Evolutionary conservation across 2,888 invertebrate genomes (phyloP).

Genomic region (Cosmia pyralina): DNA sequence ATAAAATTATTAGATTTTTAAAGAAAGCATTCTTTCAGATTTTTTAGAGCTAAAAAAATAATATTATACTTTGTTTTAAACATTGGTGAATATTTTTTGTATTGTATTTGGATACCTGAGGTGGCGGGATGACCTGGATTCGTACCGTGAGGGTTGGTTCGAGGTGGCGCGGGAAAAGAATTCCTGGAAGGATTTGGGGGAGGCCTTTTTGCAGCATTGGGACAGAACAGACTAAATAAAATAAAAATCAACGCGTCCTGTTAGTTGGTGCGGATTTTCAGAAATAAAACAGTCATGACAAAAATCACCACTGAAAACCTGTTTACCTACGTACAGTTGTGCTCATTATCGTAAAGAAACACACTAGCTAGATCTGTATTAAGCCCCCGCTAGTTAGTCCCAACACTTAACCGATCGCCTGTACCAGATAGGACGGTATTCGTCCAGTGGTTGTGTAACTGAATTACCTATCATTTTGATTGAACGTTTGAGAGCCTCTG

Average conservation of each 20-base stretch:
- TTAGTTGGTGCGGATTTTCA: background rate
- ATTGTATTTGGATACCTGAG: too few species aligned
- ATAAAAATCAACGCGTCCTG: background rate
- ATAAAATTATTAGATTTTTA: background rate
- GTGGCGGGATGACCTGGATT: too few species aligned
- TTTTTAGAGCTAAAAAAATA: too few species aligned
- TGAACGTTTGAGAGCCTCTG: conserved; percentile 86
- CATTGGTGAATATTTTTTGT: too few species aligned
- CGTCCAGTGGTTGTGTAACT: conserved; percentile 87
- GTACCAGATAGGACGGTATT: conserved; percentile 77
- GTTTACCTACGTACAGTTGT: too few species aligned
- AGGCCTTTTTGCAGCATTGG: too few species aligned
- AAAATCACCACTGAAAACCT: background rate
- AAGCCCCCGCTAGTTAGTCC: background rate
- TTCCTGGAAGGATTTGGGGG: too few species aligned
- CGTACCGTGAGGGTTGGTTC: too few species aligned
- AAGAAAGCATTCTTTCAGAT: background rate
- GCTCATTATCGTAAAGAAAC: background rate
- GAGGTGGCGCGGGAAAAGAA: too few species aligned
- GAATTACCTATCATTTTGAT: conserved; percentile 89
- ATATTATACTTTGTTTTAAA: too few species aligned
- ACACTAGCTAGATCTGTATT: background rate
- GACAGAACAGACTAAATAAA: too few species aligned
- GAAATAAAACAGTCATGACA: background rate
- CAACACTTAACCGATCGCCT: conserved; percentile 65